phyloP scores from a whole-genome alignment of 2,113 vertebrate genomes.

The Zosterops japonicus region DNA sequence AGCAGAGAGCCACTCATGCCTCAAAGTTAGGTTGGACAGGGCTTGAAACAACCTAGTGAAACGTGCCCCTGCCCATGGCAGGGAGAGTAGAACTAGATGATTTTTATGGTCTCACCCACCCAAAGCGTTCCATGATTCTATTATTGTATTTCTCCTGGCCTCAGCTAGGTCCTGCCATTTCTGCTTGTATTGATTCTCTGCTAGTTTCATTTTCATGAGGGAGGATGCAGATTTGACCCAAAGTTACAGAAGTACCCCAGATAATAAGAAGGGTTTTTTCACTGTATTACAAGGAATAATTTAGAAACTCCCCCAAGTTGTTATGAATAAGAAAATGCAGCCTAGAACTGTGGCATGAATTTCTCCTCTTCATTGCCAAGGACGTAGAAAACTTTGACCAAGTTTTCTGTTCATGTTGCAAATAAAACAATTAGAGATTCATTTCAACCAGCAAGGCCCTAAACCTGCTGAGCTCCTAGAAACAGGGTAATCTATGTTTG shows the following conservation, averaged over 20 bases:
- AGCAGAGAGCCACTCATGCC: background rate
- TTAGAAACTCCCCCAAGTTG: background rate
- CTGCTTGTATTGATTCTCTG: background rate
- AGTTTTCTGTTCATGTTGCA: background rate
- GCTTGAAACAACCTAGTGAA: background rate
- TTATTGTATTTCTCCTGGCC: background rate
- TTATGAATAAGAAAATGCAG: background rate
- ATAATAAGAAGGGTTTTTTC: background rate
- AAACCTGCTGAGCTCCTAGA: background rate
- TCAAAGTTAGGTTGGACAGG: background rate
- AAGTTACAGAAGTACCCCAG: background rate
- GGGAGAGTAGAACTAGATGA: background rate
- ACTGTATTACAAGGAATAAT: background rate
- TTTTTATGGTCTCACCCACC: background rate
- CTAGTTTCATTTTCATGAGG: background rate
- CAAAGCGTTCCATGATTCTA: background rate
- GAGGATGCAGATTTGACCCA: background rate
- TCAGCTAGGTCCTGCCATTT: background rate
- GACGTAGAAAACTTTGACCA: background rate
- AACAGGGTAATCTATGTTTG: background rate
- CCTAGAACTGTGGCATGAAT: background rate
- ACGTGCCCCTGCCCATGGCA: background rate
- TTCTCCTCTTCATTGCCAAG: background rate
- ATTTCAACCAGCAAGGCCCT: background rate
- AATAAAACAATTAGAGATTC: background rate